Evolutionary conservation across 2,888 invertebrate genomes (phyloP).

Genomic region (Alviniconcha strummeri): DNA sequence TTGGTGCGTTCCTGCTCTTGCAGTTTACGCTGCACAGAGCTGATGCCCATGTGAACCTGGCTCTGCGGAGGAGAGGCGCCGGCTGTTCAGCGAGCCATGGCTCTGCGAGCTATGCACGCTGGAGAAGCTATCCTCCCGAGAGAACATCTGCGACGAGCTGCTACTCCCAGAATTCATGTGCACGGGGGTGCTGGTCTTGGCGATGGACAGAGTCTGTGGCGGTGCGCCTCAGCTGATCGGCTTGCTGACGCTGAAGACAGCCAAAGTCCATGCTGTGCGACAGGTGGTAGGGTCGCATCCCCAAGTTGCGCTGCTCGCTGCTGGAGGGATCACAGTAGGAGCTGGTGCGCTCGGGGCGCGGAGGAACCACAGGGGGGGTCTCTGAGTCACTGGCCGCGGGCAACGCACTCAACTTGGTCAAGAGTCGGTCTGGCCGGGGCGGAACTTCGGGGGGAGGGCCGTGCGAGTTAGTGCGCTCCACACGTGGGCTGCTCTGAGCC

Average conservation of each 20-base stretch:
- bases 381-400: neutral
- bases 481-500: slow-evolving; percentile 39
- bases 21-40: slow-evolving; percentile 65
- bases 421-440: slow-evolving; percentile 30
- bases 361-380: slow-evolving; percentile 21
- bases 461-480: slow-evolving; percentile 23
- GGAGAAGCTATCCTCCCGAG: slow-evolving; percentile 40
- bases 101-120: slow-evolving; percentile 39
- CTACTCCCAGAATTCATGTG: slow-evolving; percentile 27
- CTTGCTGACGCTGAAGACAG: slow-evolving; percentile 47
- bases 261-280: slow-evolving; percentile 63
- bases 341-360: slow-evolving; percentile 33
- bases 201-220: slow-evolving; percentile 60
- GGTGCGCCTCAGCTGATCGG: slow-evolving; percentile 55
- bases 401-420: neutral
- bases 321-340: slow-evolving; percentile 44
- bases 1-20: slow-evolving; percentile 67
- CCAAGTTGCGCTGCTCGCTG: slow-evolving; percentile 45
- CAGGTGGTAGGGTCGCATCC: slow-evolving; percentile 53
- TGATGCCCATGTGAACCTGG: slow-evolving; percentile 67
- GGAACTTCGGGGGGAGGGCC: slow-evolving; percentile 26
- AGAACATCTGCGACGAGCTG: slow-evolving; percentile 25
- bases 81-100: slow-evolving; percentile 39
- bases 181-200: slow-evolving; percentile 45
- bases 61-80: slow-evolving; percentile 59